These are phyloP conservation scores for Penaeus chinensis DNA, from an alignment of 1,140 invertebrate genomes.

Conservation along the genomic window DNA sequence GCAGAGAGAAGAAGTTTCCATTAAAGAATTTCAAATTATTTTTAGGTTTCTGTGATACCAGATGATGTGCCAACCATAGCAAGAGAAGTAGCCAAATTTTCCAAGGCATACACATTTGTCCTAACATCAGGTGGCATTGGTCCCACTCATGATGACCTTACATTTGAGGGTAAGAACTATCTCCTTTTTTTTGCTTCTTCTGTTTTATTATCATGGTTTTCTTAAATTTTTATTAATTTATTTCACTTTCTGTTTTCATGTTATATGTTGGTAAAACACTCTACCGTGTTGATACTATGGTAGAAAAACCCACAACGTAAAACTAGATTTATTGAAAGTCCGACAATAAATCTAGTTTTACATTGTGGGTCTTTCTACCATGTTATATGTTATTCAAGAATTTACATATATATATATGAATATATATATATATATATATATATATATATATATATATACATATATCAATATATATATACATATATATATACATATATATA, in stretches of 20 bases:
- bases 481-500: no score
- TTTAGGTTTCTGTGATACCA: slow-evolving; percentile 76
- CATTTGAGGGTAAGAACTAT: slow-evolving; percentile 74
- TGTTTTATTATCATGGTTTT: neutral
- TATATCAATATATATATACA: no score
- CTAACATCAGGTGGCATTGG: slow-evolving; percentile 85
- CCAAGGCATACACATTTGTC: slow-evolving; percentile 74
- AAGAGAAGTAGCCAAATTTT: slow-evolving; percentile 77
- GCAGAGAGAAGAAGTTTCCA: no score
- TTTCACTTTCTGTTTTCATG: neutral
- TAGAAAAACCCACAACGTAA: no score
- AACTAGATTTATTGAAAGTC: no score
- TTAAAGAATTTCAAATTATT: neutral
- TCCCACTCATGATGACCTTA: slow-evolving; percentile 87
- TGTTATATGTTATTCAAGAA: neutral
- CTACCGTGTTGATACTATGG: no score
- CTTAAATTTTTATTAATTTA: neutral
- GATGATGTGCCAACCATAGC: slow-evolving; percentile 80
- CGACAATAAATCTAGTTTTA: no score
- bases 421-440: no score
- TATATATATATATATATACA: no score
- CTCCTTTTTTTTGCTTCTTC: neutral
- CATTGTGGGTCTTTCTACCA: no score
- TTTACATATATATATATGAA: neutral
- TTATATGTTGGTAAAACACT: no score